Percentiles rank a stretch among this genome's conserved stretches.
Conservation (phyloP, 1,140 invertebrate genomes). For the Drosophila nebulosa region DNA sequence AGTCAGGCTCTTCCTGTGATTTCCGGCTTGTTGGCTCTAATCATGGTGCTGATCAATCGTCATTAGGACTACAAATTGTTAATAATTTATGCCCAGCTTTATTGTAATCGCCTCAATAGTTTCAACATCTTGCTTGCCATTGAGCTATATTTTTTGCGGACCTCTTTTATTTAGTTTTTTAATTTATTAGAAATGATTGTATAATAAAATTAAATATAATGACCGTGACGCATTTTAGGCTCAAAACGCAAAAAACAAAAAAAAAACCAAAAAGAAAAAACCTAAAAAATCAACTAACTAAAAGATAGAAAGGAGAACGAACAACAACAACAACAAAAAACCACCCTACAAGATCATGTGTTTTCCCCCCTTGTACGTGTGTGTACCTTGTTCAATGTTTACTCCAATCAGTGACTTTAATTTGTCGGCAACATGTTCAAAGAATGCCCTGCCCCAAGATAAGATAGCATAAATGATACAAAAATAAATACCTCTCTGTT, state of each 20-base stretch:
- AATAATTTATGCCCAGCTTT: neutral
- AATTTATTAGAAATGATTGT: constrained; percentile 37
- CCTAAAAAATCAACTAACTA: neutral
- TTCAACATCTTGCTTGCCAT: constrained; percentile 9
- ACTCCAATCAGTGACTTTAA: constrained; percentile 56
- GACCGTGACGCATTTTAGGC: neutral
- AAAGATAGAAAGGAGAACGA: neutral
- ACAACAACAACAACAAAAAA: constrained; percentile 8
- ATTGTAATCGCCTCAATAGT: neutral
- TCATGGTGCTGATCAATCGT: constrained; percentile 50
- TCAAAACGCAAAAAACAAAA: constrained; percentile 37
- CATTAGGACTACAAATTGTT: constrained; percentile 6
- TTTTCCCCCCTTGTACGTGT: neutral
- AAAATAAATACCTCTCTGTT: constrained; percentile 19
- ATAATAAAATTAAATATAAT: constrained; percentile 11
- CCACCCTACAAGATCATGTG: constrained; percentile 25
- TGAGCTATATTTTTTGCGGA: constrained; percentile 29
- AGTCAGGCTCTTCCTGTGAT: constrained; percentile 46
- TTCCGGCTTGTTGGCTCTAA: constrained; percentile 46
- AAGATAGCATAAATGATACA: constrained; percentile 47
- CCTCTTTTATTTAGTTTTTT: constrained; percentile 72
- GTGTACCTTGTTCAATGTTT: constrained; percentile 4
- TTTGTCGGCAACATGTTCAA: constrained; percentile 59
- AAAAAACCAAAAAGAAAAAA: too few relatives aligned
- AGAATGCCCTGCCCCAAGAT: constrained; percentile 30